phyloP scores from a whole-genome alignment of 2,113 vertebrate genomes.

The Boulengeromyrus knoepffleri region DNA sequence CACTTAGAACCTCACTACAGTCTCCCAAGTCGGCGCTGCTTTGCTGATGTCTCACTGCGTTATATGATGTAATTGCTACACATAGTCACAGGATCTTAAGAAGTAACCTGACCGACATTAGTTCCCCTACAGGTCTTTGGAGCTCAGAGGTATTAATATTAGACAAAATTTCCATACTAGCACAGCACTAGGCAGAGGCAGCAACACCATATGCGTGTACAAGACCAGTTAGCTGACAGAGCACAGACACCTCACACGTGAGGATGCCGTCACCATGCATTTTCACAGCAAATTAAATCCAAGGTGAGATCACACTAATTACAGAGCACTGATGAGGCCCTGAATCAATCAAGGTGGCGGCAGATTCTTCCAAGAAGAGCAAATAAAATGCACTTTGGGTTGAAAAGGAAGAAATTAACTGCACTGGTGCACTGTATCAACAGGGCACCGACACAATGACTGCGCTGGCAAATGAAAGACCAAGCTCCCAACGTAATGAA shows the following conservation, averaged over 20 bases:
- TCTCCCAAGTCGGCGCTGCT: background rate
- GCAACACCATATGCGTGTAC: background rate
- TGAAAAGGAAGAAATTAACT: background rate
- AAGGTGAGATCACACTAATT: background rate
- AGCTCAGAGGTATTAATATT: background rate
- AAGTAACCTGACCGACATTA: background rate
- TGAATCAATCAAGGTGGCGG: background rate
- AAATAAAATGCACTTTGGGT: background rate
- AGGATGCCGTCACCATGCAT: background rate
- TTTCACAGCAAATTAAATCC: background rate
- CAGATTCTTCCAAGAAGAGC: background rate
- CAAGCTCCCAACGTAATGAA: background rate
- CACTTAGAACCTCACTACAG: background rate
- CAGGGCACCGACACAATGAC: background rate
- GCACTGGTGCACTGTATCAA: background rate
- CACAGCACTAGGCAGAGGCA: background rate
- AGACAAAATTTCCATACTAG: background rate
- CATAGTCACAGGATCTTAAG: background rate
- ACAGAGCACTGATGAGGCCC: background rate
- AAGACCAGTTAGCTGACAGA: background rate
- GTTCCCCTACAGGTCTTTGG: background rate
- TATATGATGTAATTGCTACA: background rate
- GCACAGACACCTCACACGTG: background rate
- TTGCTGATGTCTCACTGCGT: background rate
- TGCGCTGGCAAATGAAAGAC: background rate